Conservation (phyloP, 2,888 invertebrate species). For the Brassicogethes aeneus region DNA sequence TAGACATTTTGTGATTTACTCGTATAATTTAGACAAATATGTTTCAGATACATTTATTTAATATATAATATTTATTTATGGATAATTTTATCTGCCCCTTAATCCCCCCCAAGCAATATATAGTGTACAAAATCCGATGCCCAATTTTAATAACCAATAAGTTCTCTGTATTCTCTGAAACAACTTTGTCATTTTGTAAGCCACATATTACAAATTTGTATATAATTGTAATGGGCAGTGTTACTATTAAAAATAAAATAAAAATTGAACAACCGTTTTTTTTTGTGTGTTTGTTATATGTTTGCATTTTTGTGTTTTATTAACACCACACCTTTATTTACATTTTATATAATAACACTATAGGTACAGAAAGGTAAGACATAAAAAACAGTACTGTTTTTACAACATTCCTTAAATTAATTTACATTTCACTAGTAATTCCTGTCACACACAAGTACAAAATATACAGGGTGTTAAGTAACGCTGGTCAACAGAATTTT, state of each 20-base stretch:
- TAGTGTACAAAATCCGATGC: not conserved
- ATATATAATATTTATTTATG: conserved; percentile 9
- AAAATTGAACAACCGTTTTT: conserved; percentile 20
- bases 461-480: too few species aligned
- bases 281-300: conserved; percentile 15
- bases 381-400: too few species aligned
- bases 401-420: too few species aligned
- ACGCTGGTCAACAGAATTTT: too few species aligned
- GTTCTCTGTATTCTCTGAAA: conserved; percentile 14
- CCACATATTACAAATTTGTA: conserved; percentile 27
- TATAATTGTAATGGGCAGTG: conserved; percentile 34
- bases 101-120: conserved; percentile 1
- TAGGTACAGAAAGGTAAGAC: too few species aligned
- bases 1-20: conserved; percentile 20
- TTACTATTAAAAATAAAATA: conserved; percentile 21
- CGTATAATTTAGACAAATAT: conserved; percentile 7
- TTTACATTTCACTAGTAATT: too few species aligned
- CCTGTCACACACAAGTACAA: too few species aligned
- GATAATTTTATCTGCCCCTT: conserved; percentile 5
- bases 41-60: conserved; percentile 1
- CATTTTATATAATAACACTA: too few species aligned
- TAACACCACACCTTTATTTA: too few species aligned
- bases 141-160: not conserved
- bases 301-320: not conserved
- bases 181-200: conserved; percentile 18